Evolutionary conservation across 2,888 invertebrate genomes (phyloP).

Genomic region (Tubulanus polymorphus): DNA sequence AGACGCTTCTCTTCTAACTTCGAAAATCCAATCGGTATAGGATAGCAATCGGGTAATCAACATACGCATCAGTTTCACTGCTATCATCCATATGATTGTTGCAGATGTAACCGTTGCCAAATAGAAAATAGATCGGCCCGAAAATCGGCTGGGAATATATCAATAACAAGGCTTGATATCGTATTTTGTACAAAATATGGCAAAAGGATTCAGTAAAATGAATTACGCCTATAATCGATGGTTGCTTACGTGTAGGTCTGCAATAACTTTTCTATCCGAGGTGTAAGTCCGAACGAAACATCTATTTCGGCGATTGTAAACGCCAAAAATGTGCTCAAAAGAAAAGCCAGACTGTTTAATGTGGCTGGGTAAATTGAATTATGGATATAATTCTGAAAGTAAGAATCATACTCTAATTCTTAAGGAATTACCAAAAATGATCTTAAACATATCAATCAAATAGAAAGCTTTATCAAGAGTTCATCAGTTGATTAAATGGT

Average conservation of each 20-base stretch:
- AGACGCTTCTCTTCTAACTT: slow-evolving; percentile 76
- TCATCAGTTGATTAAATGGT: no score
- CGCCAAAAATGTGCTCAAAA: slow-evolving; percentile 73
- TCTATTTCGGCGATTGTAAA: slow-evolving; percentile 70
- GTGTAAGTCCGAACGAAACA: slow-evolving; percentile 77
- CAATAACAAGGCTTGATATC: no score
- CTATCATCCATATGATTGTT: slow-evolving; percentile 69
- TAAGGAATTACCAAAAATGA: no score
- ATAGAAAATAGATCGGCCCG: no score
- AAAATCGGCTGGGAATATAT: no score
- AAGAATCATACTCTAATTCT: no score
- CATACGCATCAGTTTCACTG: slow-evolving; percentile 82
- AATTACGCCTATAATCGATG: no score
- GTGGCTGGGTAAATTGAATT: slow-evolving; percentile 96
- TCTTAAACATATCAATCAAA: no score
- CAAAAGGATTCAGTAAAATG: no score
- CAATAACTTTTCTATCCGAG: background rate
- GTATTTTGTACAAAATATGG: no score
- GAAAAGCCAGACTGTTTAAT: slow-evolving; percentile 79
- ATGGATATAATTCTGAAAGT: slow-evolving; percentile 93
- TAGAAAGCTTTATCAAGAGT: no score
- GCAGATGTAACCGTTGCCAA: slow-evolving; percentile 35
- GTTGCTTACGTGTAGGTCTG: no score
- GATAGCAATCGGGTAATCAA: slow-evolving; percentile 77
- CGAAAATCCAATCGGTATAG: slow-evolving; percentile 99